These are phyloP conservation scores for Remorina albescens DNA, from an alignment of 2,797 vertebrate species.

Conservation along the genomic window DNA sequence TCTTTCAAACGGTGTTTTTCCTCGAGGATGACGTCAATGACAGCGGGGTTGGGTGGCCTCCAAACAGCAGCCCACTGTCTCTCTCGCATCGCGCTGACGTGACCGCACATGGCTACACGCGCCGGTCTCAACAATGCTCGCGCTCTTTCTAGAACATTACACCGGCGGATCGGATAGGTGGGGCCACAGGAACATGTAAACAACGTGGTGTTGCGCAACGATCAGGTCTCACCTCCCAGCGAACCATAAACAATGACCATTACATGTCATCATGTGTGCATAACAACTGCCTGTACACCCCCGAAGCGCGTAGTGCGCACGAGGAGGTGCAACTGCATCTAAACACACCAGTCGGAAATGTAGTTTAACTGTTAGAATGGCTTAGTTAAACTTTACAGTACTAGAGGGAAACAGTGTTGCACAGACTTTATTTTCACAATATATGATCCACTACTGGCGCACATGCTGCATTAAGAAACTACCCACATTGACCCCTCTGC, in stretches of 20 bases:
- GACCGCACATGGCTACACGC: conserved; percentile 66
- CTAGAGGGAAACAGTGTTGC: not conserved
- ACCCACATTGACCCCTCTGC: not conserved
- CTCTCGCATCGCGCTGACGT: conserved; percentile 65
- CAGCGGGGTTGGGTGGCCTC: conserved; percentile 68
- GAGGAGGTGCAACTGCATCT: not conserved
- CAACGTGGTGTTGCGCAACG: conserved; percentile 83
- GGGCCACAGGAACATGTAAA: conserved; percentile 83
- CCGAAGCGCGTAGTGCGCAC: not conserved
- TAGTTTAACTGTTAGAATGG: not conserved
- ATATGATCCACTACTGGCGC: not conserved
- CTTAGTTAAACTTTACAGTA: not conserved
- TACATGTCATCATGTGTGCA: not conserved
- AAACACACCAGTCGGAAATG: fast-evolving
- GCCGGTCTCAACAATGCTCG: conserved; percentile 34
- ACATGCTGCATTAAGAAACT: not conserved
- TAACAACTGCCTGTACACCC: not conserved
- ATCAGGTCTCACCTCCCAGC: conserved; percentile 24
- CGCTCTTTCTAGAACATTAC: conserved; percentile 73
- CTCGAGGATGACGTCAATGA: conserved; percentile 79
- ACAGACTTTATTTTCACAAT: not conserved
- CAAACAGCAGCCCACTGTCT: conserved; percentile 45
- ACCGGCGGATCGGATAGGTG: conserved; percentile 73
- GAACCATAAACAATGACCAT: conserved; percentile 5
- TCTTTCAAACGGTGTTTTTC: conserved; percentile 69